Base-by-base conservation (phyloP, 2,797 vertebrate genomes). In the Pantherophis alleghaniensis region DNA sequence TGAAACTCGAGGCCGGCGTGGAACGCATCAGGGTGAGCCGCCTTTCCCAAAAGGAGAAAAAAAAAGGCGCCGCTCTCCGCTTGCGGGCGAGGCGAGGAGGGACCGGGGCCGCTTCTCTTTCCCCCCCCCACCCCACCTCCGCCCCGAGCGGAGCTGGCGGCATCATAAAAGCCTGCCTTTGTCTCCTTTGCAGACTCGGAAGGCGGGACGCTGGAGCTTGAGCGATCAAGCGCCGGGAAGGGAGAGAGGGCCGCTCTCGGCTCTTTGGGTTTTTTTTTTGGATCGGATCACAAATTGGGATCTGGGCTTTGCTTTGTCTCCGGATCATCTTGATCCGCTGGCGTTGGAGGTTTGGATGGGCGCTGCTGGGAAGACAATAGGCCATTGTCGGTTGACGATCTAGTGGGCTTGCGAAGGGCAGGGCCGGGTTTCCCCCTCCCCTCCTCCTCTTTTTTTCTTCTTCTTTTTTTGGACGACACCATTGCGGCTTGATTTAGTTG, bases 11-110 rank as follows among this genome's bases (percentile, higher is more conserved):
- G 96, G 98, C 98, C 91, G 97, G 98, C 9, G 98, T 99, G 96
- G 98, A 99, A 94, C 97, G 98, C 95, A 98, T 99, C 91, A 98
- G 99, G 98, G 98, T 99, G n/a, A 24, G 53, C 90, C 47, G n/a
- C 32, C 32, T 79, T 42, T 22, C 7, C 37, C 61, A 12, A 42
- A 20, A 13, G 53, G 32, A 0, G 0, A 37, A 53, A 0, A 0
- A 53, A 28, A 16, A 11, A 22, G 13, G n/a, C 16, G 20, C 6
- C 7, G 28, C 55, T n/a, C n/a, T 7, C 11, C 2, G 53, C 1
- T 5, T 16, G 10, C 22, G 13, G n/a, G 20, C 18, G 18, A 11
- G 74, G 74, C 20, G 56, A 26, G 14, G 69, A 6, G 11, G 18
- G n/a, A 22, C 14, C 13, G 14, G 26, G 88, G 7, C 14, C 42